Evolutionary conservation across 2,797 vertebrate species (phyloP).

Genomic region (Bradypus variegatus): DNA sequence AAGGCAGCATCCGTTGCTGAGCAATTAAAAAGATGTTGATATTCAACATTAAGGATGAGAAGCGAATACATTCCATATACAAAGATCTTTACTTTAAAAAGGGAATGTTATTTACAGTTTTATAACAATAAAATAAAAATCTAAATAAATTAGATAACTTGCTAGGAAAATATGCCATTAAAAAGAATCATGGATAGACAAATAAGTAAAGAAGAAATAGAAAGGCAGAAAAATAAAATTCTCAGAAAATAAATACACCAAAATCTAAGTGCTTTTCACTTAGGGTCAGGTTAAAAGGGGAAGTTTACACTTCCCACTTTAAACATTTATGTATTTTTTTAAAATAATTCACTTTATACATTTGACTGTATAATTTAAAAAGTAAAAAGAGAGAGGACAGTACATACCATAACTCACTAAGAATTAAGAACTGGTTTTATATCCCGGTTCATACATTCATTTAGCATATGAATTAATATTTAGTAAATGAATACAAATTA

Average conservation of each 20-base stretch:
- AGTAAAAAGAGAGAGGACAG: background rate
- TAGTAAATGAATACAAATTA: background rate
- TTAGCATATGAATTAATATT: background rate
- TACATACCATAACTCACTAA: background rate
- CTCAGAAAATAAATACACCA: background rate
- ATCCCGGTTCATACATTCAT: background rate
- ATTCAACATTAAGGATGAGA: background rate
- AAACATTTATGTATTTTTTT: background rate
- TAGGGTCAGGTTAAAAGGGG: background rate
- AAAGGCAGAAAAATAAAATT: background rate
- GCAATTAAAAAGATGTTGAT: background rate
- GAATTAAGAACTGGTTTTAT: background rate
- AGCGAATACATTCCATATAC: background rate
- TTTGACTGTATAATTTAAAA: background rate
- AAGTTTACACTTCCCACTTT: background rate
- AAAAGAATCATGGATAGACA: background rate
- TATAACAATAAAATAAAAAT: constrained; percentile 2
- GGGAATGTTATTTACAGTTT: background rate
- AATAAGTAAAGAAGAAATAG: background rate
- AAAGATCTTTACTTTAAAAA: background rate
- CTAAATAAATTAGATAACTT: background rate
- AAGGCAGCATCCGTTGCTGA: background rate
- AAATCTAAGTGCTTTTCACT: background rate
- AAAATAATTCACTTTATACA: background rate
- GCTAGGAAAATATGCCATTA: background rate